A percentile compares a stretch with the other conserved stretches of the same genome.
Conservation (phyloP, 2,888 invertebrate species). For the Macropis europaea region DNA sequence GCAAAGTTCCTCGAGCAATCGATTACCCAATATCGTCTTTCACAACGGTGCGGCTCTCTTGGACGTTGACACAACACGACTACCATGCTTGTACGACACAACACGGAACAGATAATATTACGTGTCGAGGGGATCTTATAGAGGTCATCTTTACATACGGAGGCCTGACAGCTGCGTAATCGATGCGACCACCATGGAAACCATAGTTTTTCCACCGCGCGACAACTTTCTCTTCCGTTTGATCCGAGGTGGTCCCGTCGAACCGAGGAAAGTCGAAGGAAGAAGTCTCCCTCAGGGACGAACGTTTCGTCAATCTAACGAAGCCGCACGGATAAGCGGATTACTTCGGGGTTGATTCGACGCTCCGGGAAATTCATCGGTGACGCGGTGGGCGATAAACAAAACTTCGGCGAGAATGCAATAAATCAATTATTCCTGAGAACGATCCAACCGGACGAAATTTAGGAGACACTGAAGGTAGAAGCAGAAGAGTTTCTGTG, state of each 20-base stretch:
- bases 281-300: constrained; percentile 34
- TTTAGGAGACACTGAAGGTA: too few species aligned
- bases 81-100: constrained; percentile 50
- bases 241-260: neutral
- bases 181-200: constrained; percentile 37
- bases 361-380: constrained; percentile 22
- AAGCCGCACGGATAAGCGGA: constrained; percentile 58
- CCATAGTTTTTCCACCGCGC: constrained; percentile 38
- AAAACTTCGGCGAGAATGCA: constrained; percentile 34
- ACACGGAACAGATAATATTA: constrained; percentile 58
- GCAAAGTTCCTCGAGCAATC: constrained; percentile 32
- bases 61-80: constrained; percentile 57
- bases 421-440: constrained; percentile 46
- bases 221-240: constrained; percentile 40
- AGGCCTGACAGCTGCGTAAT: constrained; percentile 52
- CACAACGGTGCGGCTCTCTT: constrained; percentile 35
- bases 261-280: constrained; percentile 39
- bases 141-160: constrained; percentile 54
- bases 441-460: too few species aligned
- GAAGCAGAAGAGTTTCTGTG: too few species aligned
- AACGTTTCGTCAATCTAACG: constrained; percentile 63
- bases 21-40: constrained; percentile 63
- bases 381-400: constrained; percentile 33
- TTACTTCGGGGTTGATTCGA: constrained; percentile 42
- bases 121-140: constrained; percentile 47